Evolutionary conservation across 2,113 vertebrate species (phyloP), one percentile per base, ranked within the genome.

Genomic region (Megaceryle maxima): DNA sequence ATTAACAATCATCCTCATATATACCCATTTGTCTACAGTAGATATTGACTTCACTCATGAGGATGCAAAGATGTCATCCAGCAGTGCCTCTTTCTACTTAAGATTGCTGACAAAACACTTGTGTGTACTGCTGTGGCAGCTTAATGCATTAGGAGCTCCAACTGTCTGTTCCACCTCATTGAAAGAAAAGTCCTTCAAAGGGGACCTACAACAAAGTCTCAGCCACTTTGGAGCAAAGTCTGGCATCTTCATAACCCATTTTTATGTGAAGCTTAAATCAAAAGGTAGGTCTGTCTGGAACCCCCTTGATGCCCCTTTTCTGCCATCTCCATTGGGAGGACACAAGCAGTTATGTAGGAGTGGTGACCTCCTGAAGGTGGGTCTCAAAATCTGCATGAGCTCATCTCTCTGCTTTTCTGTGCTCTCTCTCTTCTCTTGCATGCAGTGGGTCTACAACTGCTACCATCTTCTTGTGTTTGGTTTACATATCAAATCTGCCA

Each of bases 241-340:
- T 0, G 1, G 13, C 35, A 66, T 64, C 43, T 74, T 83, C 16
- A 48, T 35, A 57, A 68, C 4, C 5, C 2, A 2, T n/a, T 73
- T 82, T 62, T 25, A 57, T 0, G 0, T 20, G 18, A 21, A 50
- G 31, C n/a, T 85, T 85, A 87, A 64, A 48, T n/a, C 13, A 83
- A 63, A 9, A 55, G 14, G 5, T 17, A 17, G 64, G 18, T 21
- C 13, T 50, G 48, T 19, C 17, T 9, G 14, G 16, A 83, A 50
- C 1, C 3, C 18, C 25, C 13, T 25, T 46, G 6, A 43, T 56
- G 31, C 0, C 0, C 14, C 25, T 51, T 43, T 88, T 25, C 46
- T 80, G n/a, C n/a, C 37, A 13, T 69, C 28, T 94, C 25, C 39
- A 6, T 0, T 48, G 22, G 46, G 21, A 82, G 22, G 56, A 46